These are phyloP conservation scores for Drosophila orena DNA, from an alignment of 1,140 invertebrate species.

Conservation along the genomic window DNA sequence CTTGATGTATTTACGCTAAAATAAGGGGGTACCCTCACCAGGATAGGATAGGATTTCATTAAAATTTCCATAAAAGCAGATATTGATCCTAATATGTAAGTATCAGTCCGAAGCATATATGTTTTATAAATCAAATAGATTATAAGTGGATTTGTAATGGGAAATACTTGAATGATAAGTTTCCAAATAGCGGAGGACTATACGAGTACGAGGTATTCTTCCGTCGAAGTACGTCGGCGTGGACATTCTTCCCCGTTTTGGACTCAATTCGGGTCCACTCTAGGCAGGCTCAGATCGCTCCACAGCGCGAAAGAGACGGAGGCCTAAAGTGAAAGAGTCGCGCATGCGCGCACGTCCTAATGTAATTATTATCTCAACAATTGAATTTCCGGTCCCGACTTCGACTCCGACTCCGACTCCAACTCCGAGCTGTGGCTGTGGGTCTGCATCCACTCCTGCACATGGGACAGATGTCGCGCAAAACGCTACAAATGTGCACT, in stretches of 20 bases:
- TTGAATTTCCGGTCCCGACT: conserved; percentile 82
- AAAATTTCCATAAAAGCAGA: too few relatives aligned
- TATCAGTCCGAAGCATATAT: too few relatives aligned
- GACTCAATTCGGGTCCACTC: conserved; percentile 32
- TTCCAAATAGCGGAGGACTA: too few relatives aligned
- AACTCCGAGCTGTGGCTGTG: conserved; percentile 14
- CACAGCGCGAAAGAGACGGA: conserved; percentile 29
- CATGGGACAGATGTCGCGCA: conserved; percentile 83
- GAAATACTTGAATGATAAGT: too few relatives aligned
- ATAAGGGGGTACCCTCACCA: too few relatives aligned
- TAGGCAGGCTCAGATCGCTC: conserved; percentile 30
- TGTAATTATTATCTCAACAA: conserved; percentile 85
- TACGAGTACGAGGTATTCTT: background rate
- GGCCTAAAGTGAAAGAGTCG: conserved; percentile 52
- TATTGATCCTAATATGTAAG: too few relatives aligned
- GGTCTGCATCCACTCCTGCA: conserved; percentile 43
- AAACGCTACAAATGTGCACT: conserved; percentile 84
- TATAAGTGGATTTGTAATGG: too few relatives aligned
- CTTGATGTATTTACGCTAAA: background rate
- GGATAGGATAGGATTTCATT: too few relatives aligned
- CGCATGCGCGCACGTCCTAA: conserved; percentile 84
- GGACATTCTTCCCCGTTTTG: conserved; percentile 29
- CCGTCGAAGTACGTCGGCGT: background rate
- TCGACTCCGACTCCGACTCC: conserved; percentile 13
- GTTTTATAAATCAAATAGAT: too few relatives aligned